These are phyloP conservation scores for Orthonyx spaldingii DNA, from an alignment of 2,113 vertebrate species.

Conservation along the genomic window DNA sequence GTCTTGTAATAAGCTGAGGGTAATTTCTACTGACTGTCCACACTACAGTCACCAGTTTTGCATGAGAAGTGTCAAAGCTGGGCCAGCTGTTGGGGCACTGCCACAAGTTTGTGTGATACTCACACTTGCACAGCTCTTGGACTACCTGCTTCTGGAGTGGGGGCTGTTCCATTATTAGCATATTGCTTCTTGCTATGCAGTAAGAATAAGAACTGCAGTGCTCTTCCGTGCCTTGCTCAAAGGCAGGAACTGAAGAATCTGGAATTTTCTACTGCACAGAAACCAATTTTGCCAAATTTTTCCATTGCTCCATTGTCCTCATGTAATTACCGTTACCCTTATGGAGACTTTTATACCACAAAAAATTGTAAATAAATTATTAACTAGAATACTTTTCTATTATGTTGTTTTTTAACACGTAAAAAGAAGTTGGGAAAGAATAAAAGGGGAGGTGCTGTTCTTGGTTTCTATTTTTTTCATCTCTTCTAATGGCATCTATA, in stretches of 20 bases:
- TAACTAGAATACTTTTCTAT: not conserved
- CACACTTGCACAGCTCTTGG: not conserved
- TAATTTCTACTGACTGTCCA: not conserved
- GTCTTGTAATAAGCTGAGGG: not conserved
- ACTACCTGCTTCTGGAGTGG: not conserved
- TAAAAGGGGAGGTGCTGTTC: not conserved
- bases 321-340: not conserved
- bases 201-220: not conserved
- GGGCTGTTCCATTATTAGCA: not conserved
- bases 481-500: not conserved
- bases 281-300: not conserved
- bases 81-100: not conserved
- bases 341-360: not conserved
- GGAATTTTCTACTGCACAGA: not conserved
- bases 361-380: not conserved
- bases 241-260: not conserved
- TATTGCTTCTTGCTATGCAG: not conserved
- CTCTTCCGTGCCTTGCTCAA: not conserved
- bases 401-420: not conserved
- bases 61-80: not conserved
- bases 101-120: not conserved
- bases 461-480: not conserved
- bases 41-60: not conserved
- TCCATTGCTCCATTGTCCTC: not conserved
- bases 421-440: not conserved